Percentiles rank a stretch among this genome's conserved stretches.
Conservation (phyloP, 1,140 invertebrate species). For the Tetramorium simillimum region DNA sequence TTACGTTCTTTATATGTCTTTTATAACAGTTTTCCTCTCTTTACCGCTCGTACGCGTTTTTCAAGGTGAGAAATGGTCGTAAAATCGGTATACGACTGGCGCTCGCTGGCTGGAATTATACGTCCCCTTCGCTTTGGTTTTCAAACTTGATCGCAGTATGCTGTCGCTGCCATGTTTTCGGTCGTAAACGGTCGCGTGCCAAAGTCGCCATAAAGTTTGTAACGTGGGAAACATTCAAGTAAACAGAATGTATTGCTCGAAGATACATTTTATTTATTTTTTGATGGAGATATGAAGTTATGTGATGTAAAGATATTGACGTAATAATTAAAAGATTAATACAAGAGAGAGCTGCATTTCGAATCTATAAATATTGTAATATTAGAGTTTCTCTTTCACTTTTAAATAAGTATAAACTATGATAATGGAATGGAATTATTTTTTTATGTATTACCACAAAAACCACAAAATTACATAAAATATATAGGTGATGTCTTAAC, state of each 20-base stretch:
- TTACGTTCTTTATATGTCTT: conserved; percentile 57
- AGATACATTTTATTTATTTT: not conserved
- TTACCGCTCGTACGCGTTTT: conserved; percentile 37
- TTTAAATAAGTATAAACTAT: not conserved
- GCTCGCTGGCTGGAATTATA: conserved; percentile 41
- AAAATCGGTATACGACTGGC: conserved; percentile 46
- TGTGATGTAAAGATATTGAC: not conserved
- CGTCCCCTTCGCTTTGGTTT: conserved; percentile 42
- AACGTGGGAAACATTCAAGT: conserved; percentile 4
- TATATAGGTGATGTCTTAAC: not conserved
- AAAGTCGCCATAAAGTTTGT: conserved; percentile 43
- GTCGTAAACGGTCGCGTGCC: conserved; percentile 48
- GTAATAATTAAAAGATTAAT: not conserved
- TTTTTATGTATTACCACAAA: not conserved
- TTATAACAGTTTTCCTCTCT: conserved; percentile 56
- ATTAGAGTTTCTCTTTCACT: not conserved
- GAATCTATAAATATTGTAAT: not conserved
- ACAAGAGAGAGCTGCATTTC: not conserved
- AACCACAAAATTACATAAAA: not conserved
- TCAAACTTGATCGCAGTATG: conserved; percentile 56
- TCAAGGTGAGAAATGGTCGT: conserved; percentile 55
- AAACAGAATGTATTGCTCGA: conserved; percentile 8
- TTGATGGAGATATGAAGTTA: not conserved
- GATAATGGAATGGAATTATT: not conserved
- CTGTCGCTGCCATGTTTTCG: conserved; percentile 20